A percentile compares a stretch with the other conserved stretches of the same genome.
Conservation (phyloP, 2,797 vertebrate species). For the Cuculus canorus region DNA sequence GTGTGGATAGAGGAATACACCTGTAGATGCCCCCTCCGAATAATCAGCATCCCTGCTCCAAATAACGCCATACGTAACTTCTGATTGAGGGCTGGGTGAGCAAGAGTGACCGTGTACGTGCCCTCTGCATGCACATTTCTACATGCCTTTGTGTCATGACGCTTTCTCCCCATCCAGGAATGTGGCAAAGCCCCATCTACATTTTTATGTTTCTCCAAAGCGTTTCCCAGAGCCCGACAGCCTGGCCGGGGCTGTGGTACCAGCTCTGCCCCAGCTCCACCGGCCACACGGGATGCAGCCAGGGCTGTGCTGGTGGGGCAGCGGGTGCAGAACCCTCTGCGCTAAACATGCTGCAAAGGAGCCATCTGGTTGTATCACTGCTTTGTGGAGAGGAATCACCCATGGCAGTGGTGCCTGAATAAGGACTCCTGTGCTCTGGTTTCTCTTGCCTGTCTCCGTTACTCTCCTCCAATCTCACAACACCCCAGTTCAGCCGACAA, state of each 20-base stretch:
- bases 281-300: accelerated
- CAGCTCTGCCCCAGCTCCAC: background rate
- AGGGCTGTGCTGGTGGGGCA: background rate
- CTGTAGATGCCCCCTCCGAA: accelerated
- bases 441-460: background rate
- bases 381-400: background rate
- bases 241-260: background rate
- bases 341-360: background rate
- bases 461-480: background rate
- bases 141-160: background rate
- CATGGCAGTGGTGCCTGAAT: accelerated
- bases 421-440: background rate
- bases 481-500: accelerated
- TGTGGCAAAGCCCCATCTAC: background rate
- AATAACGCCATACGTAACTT: accelerated
- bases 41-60: background rate
- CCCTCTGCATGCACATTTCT: background rate
- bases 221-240: background rate
- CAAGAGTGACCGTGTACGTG: accelerated
- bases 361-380: background rate
- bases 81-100: background rate
- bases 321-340: background rate
- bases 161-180: background rate
- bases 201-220: too few relatives aligned
- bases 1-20: background rate